phyloP scores from a whole-genome alignment of 2,888 invertebrate species.

The Agrochola lychnidis region DNA sequence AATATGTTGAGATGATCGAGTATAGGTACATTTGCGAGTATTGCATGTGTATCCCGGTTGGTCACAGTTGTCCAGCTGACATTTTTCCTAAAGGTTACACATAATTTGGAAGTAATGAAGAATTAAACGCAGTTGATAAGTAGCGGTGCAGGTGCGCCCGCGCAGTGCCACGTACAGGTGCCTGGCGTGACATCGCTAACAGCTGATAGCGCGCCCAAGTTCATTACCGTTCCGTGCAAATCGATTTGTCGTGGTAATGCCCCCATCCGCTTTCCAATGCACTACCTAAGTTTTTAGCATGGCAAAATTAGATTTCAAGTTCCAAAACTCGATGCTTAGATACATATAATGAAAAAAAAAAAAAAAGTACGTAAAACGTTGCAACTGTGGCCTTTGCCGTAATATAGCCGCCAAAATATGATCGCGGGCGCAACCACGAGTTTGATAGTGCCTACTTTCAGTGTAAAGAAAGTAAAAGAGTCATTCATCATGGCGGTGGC shows the following conservation, averaged over 20 bases:
- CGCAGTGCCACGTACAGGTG: constrained; percentile 69
- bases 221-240: constrained; percentile 87
- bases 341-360: neutral
- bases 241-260: constrained; percentile 84
- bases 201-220: constrained; percentile 88
- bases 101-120: constrained; percentile 63
- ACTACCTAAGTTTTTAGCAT: constrained; percentile 72
- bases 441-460: constrained; percentile 80
- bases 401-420: constrained; percentile 42
- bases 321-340: constrained; percentile 5
- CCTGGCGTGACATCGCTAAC: constrained; percentile 76
- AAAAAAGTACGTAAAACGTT: constrained; percentile 8
- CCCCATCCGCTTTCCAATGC: constrained; percentile 81
- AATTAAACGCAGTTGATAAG: constrained; percentile 68
- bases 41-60: constrained; percentile 22
- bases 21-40: neutral
- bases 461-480: constrained; percentile 88
- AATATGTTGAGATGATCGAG: neutral
- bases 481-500: constrained; percentile 81
- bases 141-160: constrained; percentile 68
- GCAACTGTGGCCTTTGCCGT: neutral
- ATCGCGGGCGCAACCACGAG: constrained; percentile 52
- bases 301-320: constrained; percentile 31
- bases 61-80: constrained; percentile 62
- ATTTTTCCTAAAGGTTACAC: constrained; percentile 70